Evolutionary conservation across 2,113 vertebrate species (phyloP).

Genomic region (Ophiodon elongatus): DNA sequence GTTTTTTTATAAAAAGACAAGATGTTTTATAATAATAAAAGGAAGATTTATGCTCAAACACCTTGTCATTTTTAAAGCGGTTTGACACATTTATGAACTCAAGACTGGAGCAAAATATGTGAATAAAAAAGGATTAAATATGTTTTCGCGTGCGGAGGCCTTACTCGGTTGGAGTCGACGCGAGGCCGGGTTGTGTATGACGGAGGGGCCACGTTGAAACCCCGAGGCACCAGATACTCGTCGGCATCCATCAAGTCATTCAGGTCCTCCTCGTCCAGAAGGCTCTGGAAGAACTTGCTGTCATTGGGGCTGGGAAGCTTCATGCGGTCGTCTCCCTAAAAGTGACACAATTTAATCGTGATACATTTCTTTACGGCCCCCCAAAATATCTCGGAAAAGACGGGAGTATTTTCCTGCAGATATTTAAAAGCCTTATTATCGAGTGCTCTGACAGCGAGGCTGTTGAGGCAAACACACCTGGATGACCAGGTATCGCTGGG

Average conservation of each 20-base stretch:
- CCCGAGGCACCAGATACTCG: constrained; percentile 95
- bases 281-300: constrained; percentile 98
- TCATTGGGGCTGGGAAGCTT: constrained; percentile 97
- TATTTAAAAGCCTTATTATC: not conserved
- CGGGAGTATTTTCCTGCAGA: not conserved
- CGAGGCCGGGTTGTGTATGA: constrained; percentile 88
- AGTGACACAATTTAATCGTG: not conserved
- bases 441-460: not conserved
- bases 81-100: not conserved
- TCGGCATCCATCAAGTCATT: constrained; percentile 98
- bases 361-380: not conserved
- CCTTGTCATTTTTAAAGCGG: no score
- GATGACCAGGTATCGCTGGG: constrained; percentile 97
- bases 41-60: not conserved
- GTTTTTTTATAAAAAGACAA: not conserved
- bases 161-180: constrained; percentile 95
- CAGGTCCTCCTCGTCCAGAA: constrained; percentile 96
- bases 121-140: not conserved
- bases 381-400: no score
- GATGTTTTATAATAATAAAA: not conserved
- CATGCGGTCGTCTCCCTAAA: constrained; percentile 95
- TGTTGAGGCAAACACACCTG: constrained; percentile 79
- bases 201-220: constrained; percentile 75
- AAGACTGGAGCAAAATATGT: not conserved
- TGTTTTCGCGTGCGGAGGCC: constrained; percentile 36